Conservation (phyloP, 2,888 invertebrate genomes). For the Penaeus monodon region DNA sequence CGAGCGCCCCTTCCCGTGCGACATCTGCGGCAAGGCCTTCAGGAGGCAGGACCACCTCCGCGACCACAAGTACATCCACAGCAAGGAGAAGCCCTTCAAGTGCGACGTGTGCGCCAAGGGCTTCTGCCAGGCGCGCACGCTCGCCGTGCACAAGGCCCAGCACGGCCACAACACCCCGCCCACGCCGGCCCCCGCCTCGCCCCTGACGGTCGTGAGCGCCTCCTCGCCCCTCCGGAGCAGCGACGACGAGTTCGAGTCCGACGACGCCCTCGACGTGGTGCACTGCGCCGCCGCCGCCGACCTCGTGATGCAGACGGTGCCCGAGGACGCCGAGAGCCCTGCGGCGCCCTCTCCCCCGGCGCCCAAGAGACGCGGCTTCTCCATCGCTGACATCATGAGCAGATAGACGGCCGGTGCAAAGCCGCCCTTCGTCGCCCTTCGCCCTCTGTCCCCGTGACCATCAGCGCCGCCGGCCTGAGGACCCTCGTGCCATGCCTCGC, state of each 20-base stretch:
- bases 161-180: slow-evolving; percentile 44
- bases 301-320: too few species aligned
- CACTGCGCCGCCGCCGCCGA: too few species aligned
- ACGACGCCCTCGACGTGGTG: too few species aligned
- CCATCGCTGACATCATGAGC: slow-evolving; percentile 60
- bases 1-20: slow-evolving; percentile 75
- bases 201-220: too few species aligned
- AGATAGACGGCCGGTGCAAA: slow-evolving; percentile 24
- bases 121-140: slow-evolving; percentile 64
- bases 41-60: slow-evolving; percentile 71
- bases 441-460: neutral
- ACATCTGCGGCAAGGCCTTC: slow-evolving; percentile 74
- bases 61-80: slow-evolving; percentile 81
- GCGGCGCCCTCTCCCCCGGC: slow-evolving; percentile 8
- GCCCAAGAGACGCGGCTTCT: slow-evolving; percentile 52
- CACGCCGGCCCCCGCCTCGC: too few species aligned
- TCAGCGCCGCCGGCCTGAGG: neutral
- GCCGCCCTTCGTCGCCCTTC: neutral
- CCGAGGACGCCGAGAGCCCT: neutral
- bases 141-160: slow-evolving; percentile 63
- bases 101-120: slow-evolving; percentile 72
- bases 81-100: slow-evolving; percentile 97
- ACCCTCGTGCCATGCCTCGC: neutral
- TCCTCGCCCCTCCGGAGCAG: too few species aligned
- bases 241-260: too few species aligned